These are phyloP conservation scores for Lontra canadensis DNA, from an alignment of 2,113 vertebrate species.

Conservation along the genomic window DNA sequence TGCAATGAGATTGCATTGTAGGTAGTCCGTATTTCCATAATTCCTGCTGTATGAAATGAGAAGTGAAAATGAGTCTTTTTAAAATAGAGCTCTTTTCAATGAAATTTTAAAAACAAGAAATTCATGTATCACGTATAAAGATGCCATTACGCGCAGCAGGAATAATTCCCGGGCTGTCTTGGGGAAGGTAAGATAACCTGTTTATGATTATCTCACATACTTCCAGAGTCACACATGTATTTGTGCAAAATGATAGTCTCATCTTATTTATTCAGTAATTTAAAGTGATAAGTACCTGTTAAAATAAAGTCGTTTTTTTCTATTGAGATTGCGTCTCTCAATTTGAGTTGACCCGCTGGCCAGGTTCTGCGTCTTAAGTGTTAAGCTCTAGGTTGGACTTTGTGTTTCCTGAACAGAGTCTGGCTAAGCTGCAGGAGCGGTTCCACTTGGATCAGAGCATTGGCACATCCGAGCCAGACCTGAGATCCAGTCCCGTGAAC, in stretches of 20 bases:
- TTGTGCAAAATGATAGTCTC: neutral
- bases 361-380: too few species aligned
- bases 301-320: neutral
- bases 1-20: neutral
- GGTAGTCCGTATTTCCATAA: neutral
- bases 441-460: conserved; percentile 83
- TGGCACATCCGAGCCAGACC: conserved; percentile 83
- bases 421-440: conserved; percentile 88
- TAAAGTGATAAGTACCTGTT: neutral
- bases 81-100: neutral
- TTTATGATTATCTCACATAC: neutral
- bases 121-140: neutral
- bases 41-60: neutral
- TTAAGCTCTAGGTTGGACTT: neutral
- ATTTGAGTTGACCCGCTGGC: neutral
- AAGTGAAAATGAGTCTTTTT: neutral
- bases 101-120: neutral
- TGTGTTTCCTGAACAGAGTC: conserved; percentile 84
- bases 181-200: neutral
- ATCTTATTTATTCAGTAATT: neutral
- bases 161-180: neutral
- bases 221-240: neutral
- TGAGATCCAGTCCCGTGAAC: conserved; percentile 78
- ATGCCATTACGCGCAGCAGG: neutral
- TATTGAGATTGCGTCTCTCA: neutral